These are phyloP conservation scores for Blomia tropicalis DNA, from an alignment of 2,888 invertebrate genomes.

Conservation along the genomic window DNA sequence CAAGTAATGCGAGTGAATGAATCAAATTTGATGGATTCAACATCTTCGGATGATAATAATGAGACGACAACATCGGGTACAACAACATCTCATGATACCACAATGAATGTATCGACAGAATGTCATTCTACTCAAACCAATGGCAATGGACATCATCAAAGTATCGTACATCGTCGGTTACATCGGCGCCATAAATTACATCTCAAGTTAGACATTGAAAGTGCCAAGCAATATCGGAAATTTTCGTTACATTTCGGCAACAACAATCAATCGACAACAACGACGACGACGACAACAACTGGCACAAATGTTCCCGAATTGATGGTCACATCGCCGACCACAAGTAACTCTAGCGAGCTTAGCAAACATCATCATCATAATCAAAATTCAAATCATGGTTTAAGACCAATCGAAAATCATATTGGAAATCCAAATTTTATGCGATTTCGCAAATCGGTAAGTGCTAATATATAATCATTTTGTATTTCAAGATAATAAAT, in stretches of 20 bases:
- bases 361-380: neutral
- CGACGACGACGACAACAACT: neutral
- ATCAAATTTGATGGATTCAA: neutral
- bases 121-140: no score
- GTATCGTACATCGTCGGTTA: neutral
- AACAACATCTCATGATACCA: neutral
- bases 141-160: neutral
- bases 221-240: neutral
- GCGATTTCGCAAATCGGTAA: neutral
- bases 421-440: neutral
- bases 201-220: constrained; percentile 11
- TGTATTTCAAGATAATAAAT: neutral
- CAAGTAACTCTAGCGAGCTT: neutral
- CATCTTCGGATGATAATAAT: neutral
- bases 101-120: neutral
- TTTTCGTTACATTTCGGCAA: neutral
- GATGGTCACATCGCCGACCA: neutral
- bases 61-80: neutral
- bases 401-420: constrained; percentile 3
- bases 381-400: neutral
- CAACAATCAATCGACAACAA: neutral
- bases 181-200: neutral
- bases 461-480: neutral
- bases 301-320: neutral
- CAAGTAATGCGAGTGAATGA: no score